Conservation (phyloP, 2,113 vertebrate genomes). For the Gasterosteus nipponicus region DNA sequence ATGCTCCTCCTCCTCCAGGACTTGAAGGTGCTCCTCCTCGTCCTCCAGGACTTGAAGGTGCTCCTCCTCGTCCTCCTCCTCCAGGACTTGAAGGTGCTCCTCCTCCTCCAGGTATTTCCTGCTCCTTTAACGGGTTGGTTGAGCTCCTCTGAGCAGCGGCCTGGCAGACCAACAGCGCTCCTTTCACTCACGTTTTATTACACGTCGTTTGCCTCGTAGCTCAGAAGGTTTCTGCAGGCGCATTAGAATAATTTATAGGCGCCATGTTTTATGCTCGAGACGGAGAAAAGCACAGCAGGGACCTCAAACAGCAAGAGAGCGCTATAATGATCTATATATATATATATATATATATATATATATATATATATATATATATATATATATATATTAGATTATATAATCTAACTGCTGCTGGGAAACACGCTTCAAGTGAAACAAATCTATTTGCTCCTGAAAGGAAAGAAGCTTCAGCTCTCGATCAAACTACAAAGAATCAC, state of each 20-base stretch:
- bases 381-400: too few relatives aligned
- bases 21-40: too few relatives aligned
- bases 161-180: constrained; percentile 65
- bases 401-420: neutral
- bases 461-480: neutral
- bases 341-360: neutral
- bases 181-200: constrained; percentile 70
- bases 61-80: too few relatives aligned
- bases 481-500: neutral
- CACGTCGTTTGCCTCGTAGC: constrained; percentile 58
- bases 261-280: constrained; percentile 28
- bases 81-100: too few relatives aligned
- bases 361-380: neutral
- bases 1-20: too few relatives aligned
- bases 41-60: too few relatives aligned
- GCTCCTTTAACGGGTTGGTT: constrained; percentile 64
- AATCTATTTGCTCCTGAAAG: too few relatives aligned
- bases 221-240: constrained; percentile 14
- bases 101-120: constrained; percentile 76
- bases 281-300: constrained; percentile 14
- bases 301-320: constrained; percentile 38
- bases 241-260: constrained; percentile 41
- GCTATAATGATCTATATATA: neutral
- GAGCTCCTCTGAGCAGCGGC: constrained; percentile 47
- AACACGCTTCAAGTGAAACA: too few relatives aligned